Conservation (phyloP, 2,113 vertebrate genomes). For the Castor canadensis region DNA sequence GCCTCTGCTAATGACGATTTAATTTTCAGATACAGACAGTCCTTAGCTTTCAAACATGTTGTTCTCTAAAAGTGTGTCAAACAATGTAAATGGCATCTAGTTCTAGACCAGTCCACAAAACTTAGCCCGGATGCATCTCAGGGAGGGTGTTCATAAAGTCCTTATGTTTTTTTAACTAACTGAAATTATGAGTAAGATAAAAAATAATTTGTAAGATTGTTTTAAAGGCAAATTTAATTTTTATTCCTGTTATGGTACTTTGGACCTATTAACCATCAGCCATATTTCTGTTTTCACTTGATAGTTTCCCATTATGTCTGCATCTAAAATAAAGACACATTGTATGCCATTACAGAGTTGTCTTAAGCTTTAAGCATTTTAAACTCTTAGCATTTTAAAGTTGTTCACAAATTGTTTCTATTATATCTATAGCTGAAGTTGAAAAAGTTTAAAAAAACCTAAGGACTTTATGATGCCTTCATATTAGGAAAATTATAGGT, state of each 20-base stretch:
- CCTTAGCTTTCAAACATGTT: conserved; percentile 7
- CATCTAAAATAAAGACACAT: conserved; percentile 40
- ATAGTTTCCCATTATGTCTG: conserved; percentile 40
- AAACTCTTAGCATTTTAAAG: conserved; percentile 52
- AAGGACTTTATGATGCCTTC: conserved; percentile 62
- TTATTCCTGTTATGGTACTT: conserved; percentile 1
- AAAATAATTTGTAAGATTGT: conserved; percentile 56
- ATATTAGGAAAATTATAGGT: conserved; percentile 7
- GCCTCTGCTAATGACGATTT: conserved; percentile 7
- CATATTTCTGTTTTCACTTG: conserved; percentile 28
- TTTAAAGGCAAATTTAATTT: conserved; percentile 53
- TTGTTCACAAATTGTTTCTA: conserved; percentile 55
- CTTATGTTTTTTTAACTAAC: conserved; percentile 50
- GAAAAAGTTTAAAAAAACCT: conserved; percentile 49
- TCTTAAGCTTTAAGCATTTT: conserved; percentile 62
- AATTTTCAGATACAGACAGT: conserved; percentile 45
- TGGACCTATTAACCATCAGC: background rate
- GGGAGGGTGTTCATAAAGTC: conserved; percentile 51
- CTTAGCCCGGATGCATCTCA: background rate
- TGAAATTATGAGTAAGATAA: conserved; percentile 32
- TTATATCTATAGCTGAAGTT: conserved; percentile 46
- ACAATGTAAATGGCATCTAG: conserved; percentile 28
- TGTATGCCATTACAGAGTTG: conserved; percentile 28
- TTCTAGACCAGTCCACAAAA: conserved; percentile 12
- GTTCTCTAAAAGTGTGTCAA: conserved; percentile 27